A percentile compares a stretch with the other conserved stretches of the same genome.
phyloP scores from a whole-genome alignment of 1,140 invertebrate genomes.

The Drosophila nigromelanica region DNA sequence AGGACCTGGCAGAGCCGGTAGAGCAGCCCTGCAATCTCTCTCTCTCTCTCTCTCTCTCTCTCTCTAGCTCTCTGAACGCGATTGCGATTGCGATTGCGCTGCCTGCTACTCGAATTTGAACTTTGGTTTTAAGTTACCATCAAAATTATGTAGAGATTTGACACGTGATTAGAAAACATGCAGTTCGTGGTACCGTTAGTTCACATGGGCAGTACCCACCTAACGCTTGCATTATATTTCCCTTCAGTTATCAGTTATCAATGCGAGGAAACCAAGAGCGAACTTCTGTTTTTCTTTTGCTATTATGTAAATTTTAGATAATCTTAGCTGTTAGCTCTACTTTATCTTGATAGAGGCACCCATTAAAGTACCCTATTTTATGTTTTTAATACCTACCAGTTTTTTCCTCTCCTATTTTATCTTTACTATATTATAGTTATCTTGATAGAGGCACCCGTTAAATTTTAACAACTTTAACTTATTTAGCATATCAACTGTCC shows the following conservation, averaged over 20 bases:
- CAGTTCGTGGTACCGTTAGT: background rate
- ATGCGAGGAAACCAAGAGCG: too few relatives aligned
- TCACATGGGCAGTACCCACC: background rate
- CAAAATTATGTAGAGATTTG: constrained; percentile 67
- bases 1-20: background rate
- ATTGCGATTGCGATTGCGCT: constrained; percentile 8
- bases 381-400: background rate
- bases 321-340: too few relatives aligned
- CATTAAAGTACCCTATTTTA: background rate
- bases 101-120: constrained; percentile 15
- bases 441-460: too few relatives aligned
- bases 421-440: too few relatives aligned
- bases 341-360: too few relatives aligned
- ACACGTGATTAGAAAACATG: constrained; percentile 67
- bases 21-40: background rate
- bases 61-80: too few relatives aligned
- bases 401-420: too few relatives aligned
- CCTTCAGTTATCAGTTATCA: too few relatives aligned
- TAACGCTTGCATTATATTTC: background rate
- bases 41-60: background rate
- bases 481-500: too few relatives aligned
- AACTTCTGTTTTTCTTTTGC: too few relatives aligned
- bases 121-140: constrained; percentile 74
- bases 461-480: too few relatives aligned
- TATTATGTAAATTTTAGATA: too few relatives aligned